Evolutionary conservation across 1,140 invertebrate species (phyloP).

Genomic region (Lepidurus couesii): DNA sequence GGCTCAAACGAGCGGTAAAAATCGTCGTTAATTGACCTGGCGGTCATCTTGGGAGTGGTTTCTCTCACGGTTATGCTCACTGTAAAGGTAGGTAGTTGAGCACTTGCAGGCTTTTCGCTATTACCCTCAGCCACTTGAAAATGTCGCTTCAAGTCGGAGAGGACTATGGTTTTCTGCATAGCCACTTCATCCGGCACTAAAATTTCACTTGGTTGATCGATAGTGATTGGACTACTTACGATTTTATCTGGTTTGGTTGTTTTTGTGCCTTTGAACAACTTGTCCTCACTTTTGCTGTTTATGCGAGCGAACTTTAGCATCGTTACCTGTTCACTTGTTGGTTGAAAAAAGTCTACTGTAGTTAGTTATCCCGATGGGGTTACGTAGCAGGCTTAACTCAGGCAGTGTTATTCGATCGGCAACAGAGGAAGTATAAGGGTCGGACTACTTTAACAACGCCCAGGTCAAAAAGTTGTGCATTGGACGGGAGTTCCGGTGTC

Average conservation of each 20-base stretch:
- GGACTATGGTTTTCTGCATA: not conserved
- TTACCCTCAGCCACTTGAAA: not conserved
- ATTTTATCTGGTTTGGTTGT: not conserved
- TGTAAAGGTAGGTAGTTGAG: not conserved
- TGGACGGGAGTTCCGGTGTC: constrained; percentile 11
- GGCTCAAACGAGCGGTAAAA: constrained; percentile 9
- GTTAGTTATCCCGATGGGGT: not conserved
- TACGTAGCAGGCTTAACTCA: not conserved
- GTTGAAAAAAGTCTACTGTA: not conserved
- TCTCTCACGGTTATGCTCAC: not conserved
- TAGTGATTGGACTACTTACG: not conserved
- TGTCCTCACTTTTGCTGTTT: constrained; percentile 1
- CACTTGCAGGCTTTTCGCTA: not conserved
- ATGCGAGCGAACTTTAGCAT: constrained; percentile 10
- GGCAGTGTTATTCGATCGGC: not conserved
- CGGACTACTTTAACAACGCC: not conserved
- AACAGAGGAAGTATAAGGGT: constrained; percentile 19
- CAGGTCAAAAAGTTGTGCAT: constrained; percentile 3
- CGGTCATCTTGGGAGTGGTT: not conserved
- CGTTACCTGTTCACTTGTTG: not conserved
- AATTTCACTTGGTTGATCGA: not conserved
- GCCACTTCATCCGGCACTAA: not conserved
- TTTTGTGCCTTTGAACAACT: not conserved
- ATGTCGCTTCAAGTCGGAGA: not conserved
- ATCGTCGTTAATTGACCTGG: not conserved